Base-by-base conservation (phyloP, 2,113 vertebrate species). In the Emberiza fucata region DNA sequence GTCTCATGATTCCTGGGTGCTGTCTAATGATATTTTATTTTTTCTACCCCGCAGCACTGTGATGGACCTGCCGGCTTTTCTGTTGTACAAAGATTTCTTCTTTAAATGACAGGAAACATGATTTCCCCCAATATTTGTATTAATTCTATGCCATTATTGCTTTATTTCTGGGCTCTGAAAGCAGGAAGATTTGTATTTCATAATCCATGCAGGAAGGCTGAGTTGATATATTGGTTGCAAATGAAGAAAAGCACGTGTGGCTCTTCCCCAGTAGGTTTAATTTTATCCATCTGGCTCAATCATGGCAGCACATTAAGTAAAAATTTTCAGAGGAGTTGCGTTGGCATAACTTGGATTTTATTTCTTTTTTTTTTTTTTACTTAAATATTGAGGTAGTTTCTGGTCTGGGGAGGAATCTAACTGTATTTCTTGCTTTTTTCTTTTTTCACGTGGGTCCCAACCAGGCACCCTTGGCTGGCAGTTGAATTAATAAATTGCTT, bases 281-380 rank as follows among this genome's bases (percentile, higher is more conserved):
- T 95, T 97, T 94, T 83, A 93, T 94, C 92, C 94, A 94, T 94
- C 92, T 95, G 96, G 71, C 88, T 94, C 95, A 83, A 84, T 87
- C 91, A 78, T 64, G 83, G 91, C 5, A 81, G 86, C 37, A 78
- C 86, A 94, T 92, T 86, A 95, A 92, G 92, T 39, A 54, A 79
- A 92, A 90, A 78, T 60, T 51, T 96, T 86, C 91, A 71, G 27
- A 45, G 31, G 35, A 54, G 60, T 79, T 83, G 60, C 22, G 2
- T 63, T 94, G 88, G 76, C 92, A 81, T 90, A 88, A 86, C 61
- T 93, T 44, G 44, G 12, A 2, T 28, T 27, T 77, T 15, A n/a
- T 39, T 8, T 39, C 53, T 23, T 40, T 17, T 40, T 60, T 28
- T 27, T 77, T 15, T 3, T 29, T 51, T 56, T 22, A 14, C 11